A percentile compares a stretch with the other conserved stretches of the same genome.
phyloP scores from a whole-genome alignment of 2,888 invertebrate genomes.

The Zootermopsis nevadensis region DNA sequence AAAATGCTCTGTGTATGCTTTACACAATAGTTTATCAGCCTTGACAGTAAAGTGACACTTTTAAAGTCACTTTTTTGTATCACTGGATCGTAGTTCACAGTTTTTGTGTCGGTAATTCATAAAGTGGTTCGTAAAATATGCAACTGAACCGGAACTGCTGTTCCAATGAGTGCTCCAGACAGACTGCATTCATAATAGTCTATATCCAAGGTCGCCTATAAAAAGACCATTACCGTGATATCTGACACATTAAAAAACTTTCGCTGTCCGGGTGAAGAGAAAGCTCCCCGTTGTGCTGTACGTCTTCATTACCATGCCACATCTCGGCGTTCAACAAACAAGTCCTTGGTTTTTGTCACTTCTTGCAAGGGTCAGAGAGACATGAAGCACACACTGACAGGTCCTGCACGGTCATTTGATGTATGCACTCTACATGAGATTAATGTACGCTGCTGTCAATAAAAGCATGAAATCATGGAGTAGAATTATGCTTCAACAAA shows the following conservation, averaged over 20 bases:
- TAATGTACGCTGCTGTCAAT: neutral
- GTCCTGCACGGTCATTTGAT: neutral
- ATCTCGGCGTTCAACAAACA: neutral
- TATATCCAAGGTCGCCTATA: neutral
- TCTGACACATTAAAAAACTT: neutral
- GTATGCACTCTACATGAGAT: neutral
- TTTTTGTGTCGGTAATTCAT: too few species aligned
- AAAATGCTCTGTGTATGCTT: too few species aligned
- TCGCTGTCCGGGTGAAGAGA: neutral
- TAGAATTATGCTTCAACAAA: too few species aligned
- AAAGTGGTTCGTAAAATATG: neutral
- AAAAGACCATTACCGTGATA: neutral
- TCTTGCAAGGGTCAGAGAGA: neutral
- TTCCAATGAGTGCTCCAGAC: neutral
- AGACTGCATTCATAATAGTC: too few species aligned
- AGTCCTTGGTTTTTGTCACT: neutral
- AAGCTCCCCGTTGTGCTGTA: neutral
- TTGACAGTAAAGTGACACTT: too few species aligned
- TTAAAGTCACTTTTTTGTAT: too few species aligned
- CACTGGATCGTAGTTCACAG: too few species aligned
- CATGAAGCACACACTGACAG: neutral
- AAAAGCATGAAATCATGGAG: neutral
- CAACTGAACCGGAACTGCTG: neutral
- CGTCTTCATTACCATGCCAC: conserved; percentile 20
- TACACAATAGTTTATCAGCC: too few species aligned